phyloP scores from a whole-genome alignment of 2,888 invertebrate genomes.

The Lottia gigantea region DNA sequence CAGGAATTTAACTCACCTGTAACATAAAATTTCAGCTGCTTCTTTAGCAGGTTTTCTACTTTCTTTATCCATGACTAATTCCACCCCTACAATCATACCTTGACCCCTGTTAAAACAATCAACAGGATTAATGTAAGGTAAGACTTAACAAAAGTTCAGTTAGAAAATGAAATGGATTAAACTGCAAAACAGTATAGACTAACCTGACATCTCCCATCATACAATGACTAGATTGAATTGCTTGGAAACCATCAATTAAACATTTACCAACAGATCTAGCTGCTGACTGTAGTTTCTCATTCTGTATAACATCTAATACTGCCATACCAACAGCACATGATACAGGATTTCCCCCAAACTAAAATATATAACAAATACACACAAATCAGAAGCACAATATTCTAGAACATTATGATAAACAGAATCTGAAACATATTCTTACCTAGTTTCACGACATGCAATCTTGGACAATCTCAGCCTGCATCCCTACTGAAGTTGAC shows the following conservation, averaged over 20 bases:
- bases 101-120: conserved; percentile 46
- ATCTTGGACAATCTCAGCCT: background rate
- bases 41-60: conserved; percentile 59
- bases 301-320: conserved; percentile 81
- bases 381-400: no score
- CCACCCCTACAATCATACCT: conserved; percentile 57
- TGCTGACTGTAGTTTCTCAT: conserved; percentile 59
- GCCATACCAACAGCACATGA: conserved; percentile 93
- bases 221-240: conserved; percentile 47
- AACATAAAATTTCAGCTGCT: conserved; percentile 55
- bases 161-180: no score
- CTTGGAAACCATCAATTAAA: conserved; percentile 49
- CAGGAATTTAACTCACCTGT: conserved; percentile 42
- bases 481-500: no score
- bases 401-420: background rate
- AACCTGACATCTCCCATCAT: conserved; percentile 58
- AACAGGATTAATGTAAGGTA: background rate
- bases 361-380: conserved; percentile 59
- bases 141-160: no score
- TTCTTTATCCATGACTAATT: conserved; percentile 58
- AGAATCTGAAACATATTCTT: background rate
- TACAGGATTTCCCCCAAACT: conserved; percentile 93
- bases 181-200: background rate
- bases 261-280: conserved; percentile 58
- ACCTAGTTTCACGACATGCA: background rate